phyloP scores from a whole-genome alignment of 1,140 invertebrate species.

The Lasioglossum baleicum region DNA sequence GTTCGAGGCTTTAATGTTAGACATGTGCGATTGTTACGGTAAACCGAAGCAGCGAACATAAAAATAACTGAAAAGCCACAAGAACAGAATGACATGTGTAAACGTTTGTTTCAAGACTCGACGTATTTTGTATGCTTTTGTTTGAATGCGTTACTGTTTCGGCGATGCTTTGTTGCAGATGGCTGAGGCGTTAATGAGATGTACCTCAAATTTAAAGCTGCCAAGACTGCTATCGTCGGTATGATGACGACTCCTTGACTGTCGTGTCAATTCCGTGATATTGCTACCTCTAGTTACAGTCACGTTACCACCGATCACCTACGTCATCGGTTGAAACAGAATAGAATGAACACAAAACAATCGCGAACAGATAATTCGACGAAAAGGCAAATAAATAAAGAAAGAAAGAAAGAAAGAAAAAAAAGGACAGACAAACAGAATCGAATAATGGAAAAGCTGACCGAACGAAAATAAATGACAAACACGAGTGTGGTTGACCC shows the following conservation, averaged over 20 bases:
- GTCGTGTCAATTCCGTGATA: conserved; percentile 77
- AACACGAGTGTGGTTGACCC: not conserved
- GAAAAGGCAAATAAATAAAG: too few relatives aligned
- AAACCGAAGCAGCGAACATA: conserved; percentile 8
- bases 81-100: not conserved
- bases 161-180: too few relatives aligned
- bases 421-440: too few relatives aligned
- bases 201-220: conserved; percentile 86
- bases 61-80: not conserved
- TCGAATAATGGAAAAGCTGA: too few relatives aligned
- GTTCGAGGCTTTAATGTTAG: too few relatives aligned
- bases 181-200: conserved; percentile 35
- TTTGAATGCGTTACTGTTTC: too few relatives aligned
- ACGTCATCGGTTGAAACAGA: conserved; percentile 48
- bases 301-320: conserved; percentile 76
- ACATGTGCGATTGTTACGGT: too few relatives aligned
- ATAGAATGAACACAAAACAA: conserved; percentile 43
- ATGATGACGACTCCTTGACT: conserved; percentile 82
- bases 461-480: not conserved
- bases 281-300: conserved; percentile 78
- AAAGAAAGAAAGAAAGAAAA: conserved; percentile 31
- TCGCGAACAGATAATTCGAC: too few relatives aligned
- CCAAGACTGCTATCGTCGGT: conserved; percentile 87
- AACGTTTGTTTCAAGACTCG: not conserved
- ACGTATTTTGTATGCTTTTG: too few relatives aligned